Percentiles rank a stretch among this genome's conserved stretches.
phyloP scores from a whole-genome alignment of 37 sponge, comb jelly and placozoan genomes.

The Petrosia ficiformis region DNA sequence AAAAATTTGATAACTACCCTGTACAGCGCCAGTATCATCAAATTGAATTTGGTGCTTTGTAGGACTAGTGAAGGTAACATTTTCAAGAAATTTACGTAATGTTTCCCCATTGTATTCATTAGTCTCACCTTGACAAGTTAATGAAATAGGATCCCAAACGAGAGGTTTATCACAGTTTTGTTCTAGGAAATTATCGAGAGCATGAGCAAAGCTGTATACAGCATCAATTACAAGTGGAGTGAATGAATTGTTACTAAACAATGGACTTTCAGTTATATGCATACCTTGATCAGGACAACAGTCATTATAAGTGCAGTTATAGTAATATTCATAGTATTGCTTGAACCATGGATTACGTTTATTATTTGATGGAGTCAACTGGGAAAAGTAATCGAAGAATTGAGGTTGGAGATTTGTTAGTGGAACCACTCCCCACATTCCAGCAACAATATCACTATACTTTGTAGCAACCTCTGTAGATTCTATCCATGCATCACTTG shows the following conservation, averaged over 20 bases:
- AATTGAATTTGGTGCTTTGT: conserved; percentile 54
- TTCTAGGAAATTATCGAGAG: conserved; percentile 63
- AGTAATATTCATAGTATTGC: conserved; percentile 48
- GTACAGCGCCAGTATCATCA: conserved; percentile 59
- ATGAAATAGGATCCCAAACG: conserved; percentile 27
- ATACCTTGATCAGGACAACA: neutral
- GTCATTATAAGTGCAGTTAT: conserved; percentile 38
- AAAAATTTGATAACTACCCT: conserved; percentile 55
- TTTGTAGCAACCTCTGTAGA: neutral
- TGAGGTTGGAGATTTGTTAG: conserved; percentile 17
- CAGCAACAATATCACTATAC: conserved; percentile 12
- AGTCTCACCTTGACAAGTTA: conserved; percentile 36
- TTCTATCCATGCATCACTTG: conserved; percentile 84
- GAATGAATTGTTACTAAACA: conserved; percentile 52
- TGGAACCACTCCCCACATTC: conserved; percentile 38
- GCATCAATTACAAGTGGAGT: conserved; percentile 87
- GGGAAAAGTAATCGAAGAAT: conserved; percentile 68
- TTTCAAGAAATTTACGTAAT: conserved; percentile 40
- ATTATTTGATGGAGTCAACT: conserved; percentile 54
- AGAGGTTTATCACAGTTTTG: conserved; percentile 65
- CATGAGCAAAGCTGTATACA: conserved; percentile 72
- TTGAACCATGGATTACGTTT: conserved; percentile 72
- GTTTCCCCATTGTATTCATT: conserved; percentile 25
- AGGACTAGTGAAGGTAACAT: conserved; percentile 45
- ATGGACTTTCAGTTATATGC: conserved; percentile 12